Percentiles rank a stretch among this genome's conserved stretches.
Evolutionary conservation across 2,888 invertebrate genomes (phyloP).

Genomic region (Morpho helenor): DNA sequence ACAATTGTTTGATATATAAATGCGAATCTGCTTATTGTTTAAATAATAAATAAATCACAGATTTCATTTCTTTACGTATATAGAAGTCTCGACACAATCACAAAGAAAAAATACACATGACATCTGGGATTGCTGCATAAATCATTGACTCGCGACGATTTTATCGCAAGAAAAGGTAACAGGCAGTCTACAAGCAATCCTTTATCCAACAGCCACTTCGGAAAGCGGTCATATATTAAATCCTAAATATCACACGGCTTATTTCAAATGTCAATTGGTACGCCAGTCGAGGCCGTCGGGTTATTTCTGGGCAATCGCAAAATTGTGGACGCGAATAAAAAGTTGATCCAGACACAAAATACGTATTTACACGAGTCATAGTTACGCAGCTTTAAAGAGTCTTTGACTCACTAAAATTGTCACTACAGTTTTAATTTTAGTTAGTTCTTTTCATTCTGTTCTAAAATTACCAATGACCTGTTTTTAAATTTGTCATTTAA

Average conservation of each 20-base stretch:
- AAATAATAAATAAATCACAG: too few species aligned
- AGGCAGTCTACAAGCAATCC: too few species aligned
- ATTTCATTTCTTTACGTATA: too few species aligned
- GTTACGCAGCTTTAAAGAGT: slow-evolving; percentile 2
- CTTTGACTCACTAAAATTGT: slow-evolving; percentile 2
- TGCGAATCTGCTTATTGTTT: too few species aligned
- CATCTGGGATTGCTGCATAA: too few species aligned
- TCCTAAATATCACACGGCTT: slow-evolving; percentile 7
- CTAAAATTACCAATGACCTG: slow-evolving; percentile 1
- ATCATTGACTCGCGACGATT: too few species aligned
- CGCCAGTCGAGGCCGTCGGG: slow-evolving; percentile 12
- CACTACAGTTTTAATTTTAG: slow-evolving; percentile 2
- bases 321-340: slow-evolving; percentile 17
- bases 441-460: slow-evolving; percentile 1
- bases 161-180: too few species aligned
- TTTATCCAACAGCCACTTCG: neutral
- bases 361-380: slow-evolving; percentile 6
- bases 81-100: too few species aligned
- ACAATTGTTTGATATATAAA: too few species aligned
- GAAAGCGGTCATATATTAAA: slow-evolving; percentile 4
- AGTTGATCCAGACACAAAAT: slow-evolving; percentile 15
- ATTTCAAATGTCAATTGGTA: slow-evolving; percentile 16
- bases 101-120: too few species aligned
- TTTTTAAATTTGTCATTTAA: neutral
- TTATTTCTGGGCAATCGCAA: slow-evolving; percentile 20